Percentiles rank a stretch among this genome's conserved stretches.
Evolutionary conservation across 2,797 vertebrate genomes (phyloP).

Genomic region (Mormyrops attenuatus): DNA sequence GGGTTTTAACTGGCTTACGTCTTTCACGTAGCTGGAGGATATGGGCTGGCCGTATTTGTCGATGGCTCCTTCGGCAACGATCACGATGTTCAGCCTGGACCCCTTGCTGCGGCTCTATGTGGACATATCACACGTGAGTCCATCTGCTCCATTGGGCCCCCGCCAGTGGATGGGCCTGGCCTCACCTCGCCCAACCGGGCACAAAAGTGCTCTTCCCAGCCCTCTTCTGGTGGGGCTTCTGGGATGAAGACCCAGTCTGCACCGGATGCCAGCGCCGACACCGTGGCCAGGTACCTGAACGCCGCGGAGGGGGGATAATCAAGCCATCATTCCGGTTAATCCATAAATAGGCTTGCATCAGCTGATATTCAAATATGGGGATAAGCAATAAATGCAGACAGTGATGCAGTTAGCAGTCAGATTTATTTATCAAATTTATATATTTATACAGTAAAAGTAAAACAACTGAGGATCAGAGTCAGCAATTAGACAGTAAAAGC

Average conservation of each 20-base stretch:
- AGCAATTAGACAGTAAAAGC: not conserved
- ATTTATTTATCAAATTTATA: no score
- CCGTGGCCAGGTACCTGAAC: constrained; percentile 83
- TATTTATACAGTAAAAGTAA: not conserved
- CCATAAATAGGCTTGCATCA: not conserved
- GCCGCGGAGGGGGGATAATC: not conserved
- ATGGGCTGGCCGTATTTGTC: constrained; percentile 73
- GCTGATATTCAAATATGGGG: not conserved
- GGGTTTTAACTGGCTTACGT: constrained; percentile 62
- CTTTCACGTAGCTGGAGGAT: constrained; percentile 79
- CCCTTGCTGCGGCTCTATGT: constrained; percentile 79
- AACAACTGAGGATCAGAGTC: not conserved
- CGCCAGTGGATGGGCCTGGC: not conserved
- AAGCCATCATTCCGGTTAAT: not conserved
- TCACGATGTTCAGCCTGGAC: constrained; percentile 88
- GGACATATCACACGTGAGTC: constrained; percentile 27
- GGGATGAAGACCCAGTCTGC: constrained; percentile 97
- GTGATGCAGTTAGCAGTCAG: not conserved
- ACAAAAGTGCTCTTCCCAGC: constrained; percentile 91
- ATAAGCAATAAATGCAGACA: not conserved
- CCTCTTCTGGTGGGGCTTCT: constrained; percentile 79
- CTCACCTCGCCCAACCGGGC: constrained; percentile 75
- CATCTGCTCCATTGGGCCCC: not conserved
- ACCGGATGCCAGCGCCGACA: constrained; percentile 84
- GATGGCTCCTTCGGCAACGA: constrained; percentile 87